Conservation (phyloP, 2,797 vertebrate genomes). For the Esox lucius region DNA sequence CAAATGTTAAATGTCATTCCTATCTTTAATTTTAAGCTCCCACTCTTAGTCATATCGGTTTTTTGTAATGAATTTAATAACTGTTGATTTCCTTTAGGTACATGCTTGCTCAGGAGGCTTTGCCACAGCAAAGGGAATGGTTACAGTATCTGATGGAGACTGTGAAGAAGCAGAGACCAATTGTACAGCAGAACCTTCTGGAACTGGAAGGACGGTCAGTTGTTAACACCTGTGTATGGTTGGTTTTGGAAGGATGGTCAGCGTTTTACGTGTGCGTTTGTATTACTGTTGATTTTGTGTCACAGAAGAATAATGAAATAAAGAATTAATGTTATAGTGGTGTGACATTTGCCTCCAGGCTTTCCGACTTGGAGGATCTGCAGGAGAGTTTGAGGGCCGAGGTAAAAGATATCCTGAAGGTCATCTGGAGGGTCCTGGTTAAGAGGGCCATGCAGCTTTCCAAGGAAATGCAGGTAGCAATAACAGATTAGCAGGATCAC, state of each 20-base stretch:
- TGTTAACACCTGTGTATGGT: neutral
- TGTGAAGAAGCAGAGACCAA: neutral
- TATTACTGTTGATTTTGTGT: neutral
- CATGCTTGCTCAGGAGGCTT: neutral
- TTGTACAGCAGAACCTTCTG: neutral
- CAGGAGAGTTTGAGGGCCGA: neutral
- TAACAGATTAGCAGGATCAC: neutral
- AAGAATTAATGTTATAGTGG: neutral
- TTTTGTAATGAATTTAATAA: neutral
- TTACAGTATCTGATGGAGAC: neutral
- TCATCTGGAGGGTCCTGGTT: slow-evolving; percentile 15
- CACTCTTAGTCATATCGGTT: neutral
- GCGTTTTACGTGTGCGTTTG: no score
- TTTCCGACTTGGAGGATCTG: neutral
- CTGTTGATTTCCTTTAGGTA: neutral
- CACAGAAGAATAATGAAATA: neutral
- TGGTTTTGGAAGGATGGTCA: no score
- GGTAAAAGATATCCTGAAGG: neutral
- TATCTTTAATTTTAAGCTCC: no score
- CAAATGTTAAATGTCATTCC: no score
- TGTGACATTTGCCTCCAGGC: neutral
- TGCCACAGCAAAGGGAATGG: neutral
- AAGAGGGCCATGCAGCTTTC: slow-evolving; percentile 18
- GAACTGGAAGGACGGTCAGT: neutral
- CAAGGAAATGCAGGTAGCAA: neutral